Conservation (phyloP, 2,113 vertebrate genomes). For the Cyanocitta stelleri region DNA sequence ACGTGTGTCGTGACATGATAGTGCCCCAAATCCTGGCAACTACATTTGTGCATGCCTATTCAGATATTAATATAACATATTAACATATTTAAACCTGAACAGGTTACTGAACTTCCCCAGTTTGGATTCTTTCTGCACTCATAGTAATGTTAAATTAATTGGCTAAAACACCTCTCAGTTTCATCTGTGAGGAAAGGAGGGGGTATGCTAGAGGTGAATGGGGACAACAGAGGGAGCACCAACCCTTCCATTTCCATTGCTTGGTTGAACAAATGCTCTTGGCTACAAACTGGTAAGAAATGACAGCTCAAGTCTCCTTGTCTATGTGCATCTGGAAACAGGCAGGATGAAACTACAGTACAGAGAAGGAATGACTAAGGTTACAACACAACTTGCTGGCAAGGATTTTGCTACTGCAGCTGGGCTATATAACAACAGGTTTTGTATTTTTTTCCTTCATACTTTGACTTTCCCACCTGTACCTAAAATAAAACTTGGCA, state of each 20-base stretch:
- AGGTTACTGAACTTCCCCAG: not conserved
- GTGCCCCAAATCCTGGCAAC: not conserved
- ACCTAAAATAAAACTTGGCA: slow-evolving; percentile 18
- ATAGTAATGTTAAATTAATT: not conserved
- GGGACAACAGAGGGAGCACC: not conserved
- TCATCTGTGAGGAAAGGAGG: not conserved
- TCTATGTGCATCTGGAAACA: not conserved
- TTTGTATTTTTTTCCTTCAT: not conserved
- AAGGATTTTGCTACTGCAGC: not conserved
- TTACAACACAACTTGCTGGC: not conserved
- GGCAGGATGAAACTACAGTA: not conserved
- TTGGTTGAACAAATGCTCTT: not conserved
- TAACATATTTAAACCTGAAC: not conserved
- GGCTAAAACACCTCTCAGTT: not conserved
- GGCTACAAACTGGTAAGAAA: not conserved
- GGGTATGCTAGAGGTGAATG: not conserved
- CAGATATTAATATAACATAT: not conserved
- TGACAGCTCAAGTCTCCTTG: not conserved
- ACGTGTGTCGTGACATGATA: not conserved
- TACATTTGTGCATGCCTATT: not conserved
- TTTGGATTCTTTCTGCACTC: not conserved
- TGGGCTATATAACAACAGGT: not conserved
- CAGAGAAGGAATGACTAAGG: not conserved
- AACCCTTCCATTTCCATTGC: not conserved
- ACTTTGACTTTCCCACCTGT: not conserved